These are phyloP conservation scores for Penaeus chinensis DNA, from an alignment of 1,140 invertebrate genomes.

Conservation along the genomic window DNA sequence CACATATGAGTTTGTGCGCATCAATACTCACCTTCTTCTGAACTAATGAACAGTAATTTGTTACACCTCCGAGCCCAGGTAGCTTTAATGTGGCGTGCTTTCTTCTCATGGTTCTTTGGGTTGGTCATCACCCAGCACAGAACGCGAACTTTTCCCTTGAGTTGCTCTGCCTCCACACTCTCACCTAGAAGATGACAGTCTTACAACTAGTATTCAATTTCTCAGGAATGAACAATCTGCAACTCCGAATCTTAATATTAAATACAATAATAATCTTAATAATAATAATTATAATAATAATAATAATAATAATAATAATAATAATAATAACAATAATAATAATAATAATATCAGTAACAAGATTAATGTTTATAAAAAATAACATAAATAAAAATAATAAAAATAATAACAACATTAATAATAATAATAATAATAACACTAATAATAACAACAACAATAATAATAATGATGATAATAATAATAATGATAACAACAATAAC, in stretches of 20 bases:
- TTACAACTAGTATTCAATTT: background rate
- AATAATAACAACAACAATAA: background rate
- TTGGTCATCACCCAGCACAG: conserved; percentile 97
- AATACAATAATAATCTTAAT: background rate
- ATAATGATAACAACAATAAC: no score
- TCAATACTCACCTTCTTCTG: conserved; percentile 74
- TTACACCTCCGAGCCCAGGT: conserved; percentile 97
- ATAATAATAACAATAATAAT: no score
- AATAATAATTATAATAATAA: background rate
- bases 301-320: background rate
- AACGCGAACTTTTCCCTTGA: conserved; percentile 80
- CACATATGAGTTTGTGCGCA: no score
- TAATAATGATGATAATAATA: no score
- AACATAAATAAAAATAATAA: no score
- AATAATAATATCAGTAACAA: no score
- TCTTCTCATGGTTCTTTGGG: conserved; percentile 88
- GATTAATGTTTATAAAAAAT: no score
- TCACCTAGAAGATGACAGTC: conserved; percentile 23
- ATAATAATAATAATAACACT: background rate
- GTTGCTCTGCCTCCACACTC: conserved; percentile 66
- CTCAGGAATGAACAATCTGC: no score
- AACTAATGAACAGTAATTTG: conserved; percentile 89
- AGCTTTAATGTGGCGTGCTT: conserved; percentile 90
- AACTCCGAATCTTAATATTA: background rate
- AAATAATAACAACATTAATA: background rate